These are phyloP conservation scores for Oscheius sp. DNA, from an alignment of 2,888 invertebrate genomes.

Conservation along the genomic window DNA sequence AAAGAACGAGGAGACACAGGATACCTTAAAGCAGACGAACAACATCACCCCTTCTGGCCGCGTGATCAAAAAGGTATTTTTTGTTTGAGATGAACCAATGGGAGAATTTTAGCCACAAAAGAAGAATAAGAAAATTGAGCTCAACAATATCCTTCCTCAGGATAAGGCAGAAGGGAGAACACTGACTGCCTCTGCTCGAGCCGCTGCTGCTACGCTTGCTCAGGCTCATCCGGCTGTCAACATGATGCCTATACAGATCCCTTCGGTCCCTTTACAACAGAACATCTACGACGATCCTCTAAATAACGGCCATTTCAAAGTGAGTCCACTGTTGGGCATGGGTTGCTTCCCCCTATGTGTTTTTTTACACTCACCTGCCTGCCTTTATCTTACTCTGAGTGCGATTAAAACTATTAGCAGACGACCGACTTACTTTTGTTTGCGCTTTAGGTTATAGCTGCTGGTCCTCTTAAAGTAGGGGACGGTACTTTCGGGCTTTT, in stretches of 20 bases:
- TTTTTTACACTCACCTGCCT: not conserved
- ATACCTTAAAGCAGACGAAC: not conserved
- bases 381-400: constrained; percentile 16
- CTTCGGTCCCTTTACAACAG: too few relatives aligned
- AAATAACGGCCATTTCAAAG: constrained; percentile 7
- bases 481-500: constrained; percentile 1
- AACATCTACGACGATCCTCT: too few relatives aligned
- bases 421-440: not conserved
- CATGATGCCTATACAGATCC: not conserved
- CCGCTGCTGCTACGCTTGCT: too few relatives aligned
- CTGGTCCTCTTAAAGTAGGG: constrained; percentile 14
- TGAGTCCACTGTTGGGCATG: constrained; percentile 10
- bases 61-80: constrained; percentile 10
- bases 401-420: constrained; percentile 8
- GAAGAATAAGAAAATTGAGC: not conserved
- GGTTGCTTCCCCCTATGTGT: not conserved
- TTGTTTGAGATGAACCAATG: not conserved
- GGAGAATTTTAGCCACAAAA: not conserved
- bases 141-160: not conserved
- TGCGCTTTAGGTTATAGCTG: constrained; percentile 30
- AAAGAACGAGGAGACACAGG: not conserved
- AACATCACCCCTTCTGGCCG: constrained; percentile 3
- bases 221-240: not conserved
- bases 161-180: too few relatives aligned
- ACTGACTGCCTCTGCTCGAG: too few relatives aligned